phyloP scores from a whole-genome alignment of 2,888 invertebrate genomes.

The Cryptocheilus praepositus region DNA sequence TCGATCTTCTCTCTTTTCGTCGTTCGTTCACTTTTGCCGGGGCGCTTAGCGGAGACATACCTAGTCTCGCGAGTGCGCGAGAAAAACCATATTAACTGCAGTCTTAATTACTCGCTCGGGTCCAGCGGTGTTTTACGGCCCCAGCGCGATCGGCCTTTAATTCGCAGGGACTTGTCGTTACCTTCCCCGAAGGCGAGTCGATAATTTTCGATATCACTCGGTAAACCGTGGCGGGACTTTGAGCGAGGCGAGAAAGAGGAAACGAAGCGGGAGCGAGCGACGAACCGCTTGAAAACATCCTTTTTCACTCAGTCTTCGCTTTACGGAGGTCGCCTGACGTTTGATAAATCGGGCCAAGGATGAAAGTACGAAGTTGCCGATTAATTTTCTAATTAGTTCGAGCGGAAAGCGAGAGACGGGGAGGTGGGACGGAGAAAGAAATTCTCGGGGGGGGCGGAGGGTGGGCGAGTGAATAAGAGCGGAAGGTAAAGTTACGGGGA shows the following conservation, averaged over 20 bases:
- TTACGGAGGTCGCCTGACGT: neutral
- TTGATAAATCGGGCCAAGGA: no score
- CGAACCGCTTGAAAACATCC: no score
- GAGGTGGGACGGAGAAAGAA: neutral
- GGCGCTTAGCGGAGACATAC: neutral
- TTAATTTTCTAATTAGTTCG: constrained; percentile 54
- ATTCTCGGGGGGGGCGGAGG: neutral
- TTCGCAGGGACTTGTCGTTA: constrained; percentile 22
- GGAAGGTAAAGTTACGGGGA: neutral
- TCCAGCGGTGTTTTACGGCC: constrained; percentile 35
- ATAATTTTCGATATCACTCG: constrained; percentile 46
- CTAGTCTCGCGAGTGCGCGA: constrained; percentile 4
- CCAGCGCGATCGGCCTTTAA: constrained; percentile 30
- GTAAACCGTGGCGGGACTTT: constrained; percentile 10
- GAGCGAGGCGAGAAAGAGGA: no score
- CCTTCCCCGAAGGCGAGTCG: constrained; percentile 14
- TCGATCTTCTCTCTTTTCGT: neutral
- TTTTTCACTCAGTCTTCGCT: no score
- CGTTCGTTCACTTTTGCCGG: constrained; percentile 1
- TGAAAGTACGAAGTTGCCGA: constrained; percentile 27
- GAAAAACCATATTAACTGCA: constrained; percentile 58
- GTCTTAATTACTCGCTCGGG: constrained; percentile 53
- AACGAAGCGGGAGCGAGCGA: neutral
- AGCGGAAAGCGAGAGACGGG: constrained; percentile 1
- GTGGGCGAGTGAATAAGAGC: neutral